Evolutionary conservation across 2,797 vertebrate genomes (phyloP).

Genomic region (Distichodus sexfasciatus): DNA sequence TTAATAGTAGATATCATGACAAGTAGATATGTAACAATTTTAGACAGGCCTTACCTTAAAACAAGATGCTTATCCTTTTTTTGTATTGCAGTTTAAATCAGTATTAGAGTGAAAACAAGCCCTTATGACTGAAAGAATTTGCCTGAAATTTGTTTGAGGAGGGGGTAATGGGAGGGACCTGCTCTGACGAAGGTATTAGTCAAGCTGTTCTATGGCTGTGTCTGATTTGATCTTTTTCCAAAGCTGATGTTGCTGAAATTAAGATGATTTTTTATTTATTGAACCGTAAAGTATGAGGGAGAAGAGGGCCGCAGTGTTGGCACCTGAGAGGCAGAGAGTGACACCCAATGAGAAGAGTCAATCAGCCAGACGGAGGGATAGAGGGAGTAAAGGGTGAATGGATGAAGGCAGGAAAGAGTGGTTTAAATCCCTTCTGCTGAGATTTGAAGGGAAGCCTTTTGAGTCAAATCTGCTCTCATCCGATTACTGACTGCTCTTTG

Average conservation of each 20-base stretch:
- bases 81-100: conserved; percentile 55
- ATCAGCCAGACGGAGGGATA: not conserved
- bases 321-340: no score
- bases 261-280: no score
- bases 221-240: no score
- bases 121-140: conserved; percentile 74
- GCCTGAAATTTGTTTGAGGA: conserved; percentile 80
- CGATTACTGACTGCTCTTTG: conserved; percentile 81
- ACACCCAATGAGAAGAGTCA: not conserved
- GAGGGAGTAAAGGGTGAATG: not conserved
- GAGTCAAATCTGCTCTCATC: conserved; percentile 81
- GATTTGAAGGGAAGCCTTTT: conserved; percentile 78
- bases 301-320: no score
- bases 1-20: no score
- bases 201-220: no score
- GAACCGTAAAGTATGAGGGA: no score
- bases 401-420: conserved; percentile 59
- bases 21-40: no score
- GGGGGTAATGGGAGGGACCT: conserved; percentile 55
- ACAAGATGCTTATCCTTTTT: conserved; percentile 39
- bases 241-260: no score
- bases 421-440: conserved; percentile 79
- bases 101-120: conserved; percentile 64
- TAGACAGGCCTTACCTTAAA: conserved; percentile 42
- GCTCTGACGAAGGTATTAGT: conserved; percentile 23